Evolutionary conservation across 1,140 invertebrate species (phyloP), one percentile per base, ranked within the genome.

Genomic region (Caerostris darwini): DNA sequence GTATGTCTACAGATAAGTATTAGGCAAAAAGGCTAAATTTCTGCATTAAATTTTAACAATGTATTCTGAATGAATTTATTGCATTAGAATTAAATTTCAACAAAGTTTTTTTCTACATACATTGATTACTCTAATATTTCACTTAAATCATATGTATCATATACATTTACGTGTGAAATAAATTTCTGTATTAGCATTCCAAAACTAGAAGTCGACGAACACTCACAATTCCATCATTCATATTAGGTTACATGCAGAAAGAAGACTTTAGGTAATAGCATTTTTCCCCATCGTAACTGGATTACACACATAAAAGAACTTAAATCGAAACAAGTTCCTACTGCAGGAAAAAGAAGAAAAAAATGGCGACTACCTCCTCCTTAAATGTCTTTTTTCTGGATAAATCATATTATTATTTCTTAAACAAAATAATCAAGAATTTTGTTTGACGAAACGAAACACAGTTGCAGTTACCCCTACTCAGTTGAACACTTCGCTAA

Each of bases 351-450:
- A 53, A 34, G 8, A 10, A 50, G 50, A 50, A 71, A 71, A 71
- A 19, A 19, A 71, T 8, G 7, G 19, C 3, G 10, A 19, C n/a
- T 8, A 71, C 10, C 69, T n/a, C n/a, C n/a, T n/a, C n/a, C n/a
- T 34, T 71, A 71, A 71, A 71, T 71, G 69, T 34, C 69, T 71
- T 71, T 71, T 34, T 71, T 71, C 69, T 34, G 69, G 69, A 71
- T 34, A 71, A 71, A 71, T 71, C 69, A 34, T 50, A 71, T 71
- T 71, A 69, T 69, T 69, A 50, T 71, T 71, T 34, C 69, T 71
- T 71, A 71, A 71, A 71, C 34, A 71, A 71, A 71, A 71, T 19
- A 71, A 71, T 71, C 19, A 8, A 7, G 69, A 71, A 34, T 34
- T 71, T 34, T 71, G 69, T 34, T 71, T 71, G 69, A 71, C 19